Base-by-base conservation (phyloP, 2,888 invertebrate genomes). In the Macrosiphum euphorbiae region DNA sequence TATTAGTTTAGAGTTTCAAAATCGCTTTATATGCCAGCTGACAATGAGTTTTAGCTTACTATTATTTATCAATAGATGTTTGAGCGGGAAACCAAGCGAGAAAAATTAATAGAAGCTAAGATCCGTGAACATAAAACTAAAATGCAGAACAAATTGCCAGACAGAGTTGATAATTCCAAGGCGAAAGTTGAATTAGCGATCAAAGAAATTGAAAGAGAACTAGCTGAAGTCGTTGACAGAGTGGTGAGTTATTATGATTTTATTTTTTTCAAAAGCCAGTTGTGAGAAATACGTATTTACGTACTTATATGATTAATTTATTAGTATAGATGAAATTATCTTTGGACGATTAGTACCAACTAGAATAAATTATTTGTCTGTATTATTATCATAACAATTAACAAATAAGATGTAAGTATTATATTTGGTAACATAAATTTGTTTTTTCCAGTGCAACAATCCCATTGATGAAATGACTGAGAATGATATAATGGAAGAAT, bases 71-170 rank as follows among this genome's bases (percentile, higher is more conserved):
- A 24, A 84, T 94, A 95, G 95, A 95, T 95, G 95, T 95, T 95
- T 94, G 95, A 95, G 52, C 92, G 95, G 86, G 95, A 95, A 94
- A 95, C 98, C 55, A 97, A 97, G 94, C 97, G 99, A 90, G 99
- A 99, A 96, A 98, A 98, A 96, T 98, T 98, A 94, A 96, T 99
- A 95, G 99, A 99, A 95, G 97, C 97, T 3, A 97, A 98, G 95
- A 97, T 98, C 94, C 97, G 98, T 95, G 99, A 99, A 96, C 20
- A 97, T 98, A 92, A 96, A 97, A 94, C 96, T 98, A 11, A 97
- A 97, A 96, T 95, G 89, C 94, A 94, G 78, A 94, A 88, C 47
- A 94, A 10, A 20, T 8, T 26, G 58, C 58, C 35, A 35, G 2
- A 78, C 1, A 35, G 24, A 35, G 58, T 58, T 7, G 78, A 78